Conservation (phyloP, 2,888 invertebrate species). For the Acheta domesticus region DNA sequence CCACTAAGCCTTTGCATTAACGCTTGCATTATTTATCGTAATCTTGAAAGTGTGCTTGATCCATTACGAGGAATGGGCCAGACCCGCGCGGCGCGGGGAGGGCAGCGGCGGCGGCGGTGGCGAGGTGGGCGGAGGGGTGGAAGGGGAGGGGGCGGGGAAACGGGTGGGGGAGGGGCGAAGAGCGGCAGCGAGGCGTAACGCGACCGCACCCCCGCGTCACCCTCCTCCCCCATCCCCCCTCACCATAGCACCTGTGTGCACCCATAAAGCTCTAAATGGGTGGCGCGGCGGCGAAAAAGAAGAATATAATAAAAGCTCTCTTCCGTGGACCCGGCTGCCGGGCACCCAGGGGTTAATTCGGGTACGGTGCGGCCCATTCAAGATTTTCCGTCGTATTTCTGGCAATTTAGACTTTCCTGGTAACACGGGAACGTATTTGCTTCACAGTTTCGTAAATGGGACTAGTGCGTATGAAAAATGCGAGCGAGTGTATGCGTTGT, state of each 20-base stretch:
- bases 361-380: not conserved
- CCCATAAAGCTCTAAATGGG: not conserved
- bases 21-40: constrained; percentile 18
- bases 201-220: too few relatives aligned
- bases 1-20: constrained; percentile 11
- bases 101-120: not conserved
- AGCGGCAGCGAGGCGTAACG: too few relatives aligned
- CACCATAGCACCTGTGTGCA: not conserved
- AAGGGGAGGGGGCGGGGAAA: not conserved
- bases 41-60: constrained; percentile 18
- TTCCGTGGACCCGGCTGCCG: too few relatives aligned
- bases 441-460: constrained; percentile 1
- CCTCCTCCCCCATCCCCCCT: not conserved
- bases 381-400: constrained; percentile 4
- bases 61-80: not conserved
- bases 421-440: not conserved
- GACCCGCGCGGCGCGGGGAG: not conserved
- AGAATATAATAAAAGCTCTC: too few relatives aligned
- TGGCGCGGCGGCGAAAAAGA: too few relatives aligned
- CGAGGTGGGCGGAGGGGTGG: not conserved
- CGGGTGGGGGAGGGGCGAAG: not conserved
- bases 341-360: not conserved
- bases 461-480: not conserved
- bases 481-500: too few relatives aligned
- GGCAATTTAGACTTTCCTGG: not conserved